A percentile compares a stretch with the other conserved stretches of the same genome.
Evolutionary conservation across 1,140 invertebrate genomes (phyloP).

Genomic region (Drosophila setifemur): DNA sequence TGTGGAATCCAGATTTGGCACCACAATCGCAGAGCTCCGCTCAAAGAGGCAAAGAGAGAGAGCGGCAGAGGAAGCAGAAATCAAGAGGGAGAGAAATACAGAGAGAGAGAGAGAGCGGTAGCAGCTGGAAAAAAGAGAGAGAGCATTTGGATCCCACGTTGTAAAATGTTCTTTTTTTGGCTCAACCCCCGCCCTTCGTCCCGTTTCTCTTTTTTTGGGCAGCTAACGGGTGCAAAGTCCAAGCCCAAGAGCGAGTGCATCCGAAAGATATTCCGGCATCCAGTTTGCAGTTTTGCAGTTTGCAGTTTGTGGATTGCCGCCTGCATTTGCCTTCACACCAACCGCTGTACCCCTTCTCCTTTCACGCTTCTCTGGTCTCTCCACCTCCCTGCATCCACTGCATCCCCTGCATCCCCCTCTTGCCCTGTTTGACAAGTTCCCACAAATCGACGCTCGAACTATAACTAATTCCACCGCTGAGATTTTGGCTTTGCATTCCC

Average conservation of each 20-base stretch:
- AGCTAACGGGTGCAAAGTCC: conserved; percentile 67
- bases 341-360: background rate
- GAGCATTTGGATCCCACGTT: conserved; percentile 37
- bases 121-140: too few relatives aligned
- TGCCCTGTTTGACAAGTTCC: conserved; percentile 8
- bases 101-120: conserved; percentile 3
- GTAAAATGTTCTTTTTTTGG: conserved; percentile 30
- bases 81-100: background rate
- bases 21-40: too few relatives aligned
- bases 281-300: conserved; percentile 41
- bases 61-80: too few relatives aligned
- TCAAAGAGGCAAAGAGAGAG: too few relatives aligned
- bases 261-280: conserved; percentile 39
- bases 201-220: conserved; percentile 50
- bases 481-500: conserved; percentile 18
- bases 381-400: background rate
- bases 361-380: background rate
- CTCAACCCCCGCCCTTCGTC: background rate
- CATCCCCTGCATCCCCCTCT: background rate
- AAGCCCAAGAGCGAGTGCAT: conserved; percentile 41
- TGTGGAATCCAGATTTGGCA: too few relatives aligned
- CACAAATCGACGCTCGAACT: conserved; percentile 40
- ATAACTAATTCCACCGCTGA: conserved; percentile 48
- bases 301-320: conserved; percentile 13
- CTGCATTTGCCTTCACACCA: conserved; percentile 62